Evolutionary conservation across 1,140 invertebrate species (phyloP), one percentile per base, ranked within the genome.

Genomic region (Pygmarrhopalites habei): DNA sequence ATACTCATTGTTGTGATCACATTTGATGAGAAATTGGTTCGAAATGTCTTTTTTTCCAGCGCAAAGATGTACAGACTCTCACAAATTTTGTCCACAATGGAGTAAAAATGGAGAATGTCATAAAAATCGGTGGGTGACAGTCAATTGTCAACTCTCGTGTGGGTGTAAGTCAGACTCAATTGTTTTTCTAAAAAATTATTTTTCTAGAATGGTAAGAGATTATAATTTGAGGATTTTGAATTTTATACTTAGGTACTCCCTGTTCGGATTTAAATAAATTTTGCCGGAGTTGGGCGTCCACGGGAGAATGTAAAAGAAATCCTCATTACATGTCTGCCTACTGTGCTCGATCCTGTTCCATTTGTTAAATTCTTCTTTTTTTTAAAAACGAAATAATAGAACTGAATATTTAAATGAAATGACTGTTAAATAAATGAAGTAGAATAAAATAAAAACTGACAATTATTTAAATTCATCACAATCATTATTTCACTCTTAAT

Each of bases 271-370:
- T 15, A 23, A 23, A 49, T 49, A n/a, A 14, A 23, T 23, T 12
- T 23, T 49, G 47, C 47, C 7, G 10, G 10, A 23, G 7, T 14
- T 49, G 47, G 47, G 47, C 47, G 10, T 10, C 7, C 7, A 7
- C 10, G 7, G 74, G 73, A 3, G 75, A 76, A 56, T 76, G 75
- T 44, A 23, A 53, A 10, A 69, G 62, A 41, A 75, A 75, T 64
- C 60, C 70, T 2, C 69, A 67, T 15, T 76, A 74, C 65, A 76
- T 76, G 75, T 51, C 70, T 10, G 55, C 55, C 14, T 72, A 71
- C 57, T 76, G 71, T 69, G 67, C 65, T 47, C 76, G 73, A 71
- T 76, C 74, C 25, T 79, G 72, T 69, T n/a, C n/a, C n/a, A n/a
- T n/a, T n/a, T n/a, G n/a, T n/a, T n/a, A n/a, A n/a, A n/a, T n/a